Conservation (phyloP, 2,113 vertebrate species). For the Penelope pileata region DNA sequence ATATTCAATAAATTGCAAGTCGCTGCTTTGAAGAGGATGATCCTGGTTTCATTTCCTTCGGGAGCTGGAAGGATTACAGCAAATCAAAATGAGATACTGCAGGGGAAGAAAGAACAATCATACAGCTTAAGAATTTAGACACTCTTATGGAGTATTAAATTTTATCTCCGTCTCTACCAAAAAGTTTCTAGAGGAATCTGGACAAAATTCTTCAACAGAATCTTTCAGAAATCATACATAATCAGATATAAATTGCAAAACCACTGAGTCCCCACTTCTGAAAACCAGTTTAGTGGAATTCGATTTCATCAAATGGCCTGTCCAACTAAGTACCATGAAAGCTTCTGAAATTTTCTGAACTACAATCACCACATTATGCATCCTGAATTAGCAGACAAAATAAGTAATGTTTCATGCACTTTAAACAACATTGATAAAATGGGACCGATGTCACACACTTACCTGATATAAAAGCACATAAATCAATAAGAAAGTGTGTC, state of each 20-base stretch:
- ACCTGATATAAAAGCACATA: neutral
- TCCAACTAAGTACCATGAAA: neutral
- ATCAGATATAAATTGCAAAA: neutral
- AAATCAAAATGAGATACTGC: neutral
- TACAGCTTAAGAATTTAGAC: neutral
- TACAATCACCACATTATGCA: neutral
- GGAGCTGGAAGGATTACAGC: neutral
- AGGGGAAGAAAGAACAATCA: neutral
- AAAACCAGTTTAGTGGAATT: neutral
- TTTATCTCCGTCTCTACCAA: neutral
- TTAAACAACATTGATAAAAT: neutral
- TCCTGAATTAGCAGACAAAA: neutral
- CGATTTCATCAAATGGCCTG: neutral
- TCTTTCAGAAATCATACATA: neutral
- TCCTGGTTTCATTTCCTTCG: neutral
- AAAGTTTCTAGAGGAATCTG: neutral
- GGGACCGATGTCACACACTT: neutral
- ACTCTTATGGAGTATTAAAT: neutral
- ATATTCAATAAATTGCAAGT: neutral
- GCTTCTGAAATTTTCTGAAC: neutral
- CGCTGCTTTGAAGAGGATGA: neutral
- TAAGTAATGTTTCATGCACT: neutral
- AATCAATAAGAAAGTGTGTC: neutral
- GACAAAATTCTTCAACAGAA: neutral
- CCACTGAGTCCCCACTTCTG: neutral